Percentiles rank a stretch among this genome's conserved stretches.
These are phyloP conservation scores for Zeus faber DNA, from an alignment of 2,113 vertebrate genomes.

Conservation along the genomic window DNA sequence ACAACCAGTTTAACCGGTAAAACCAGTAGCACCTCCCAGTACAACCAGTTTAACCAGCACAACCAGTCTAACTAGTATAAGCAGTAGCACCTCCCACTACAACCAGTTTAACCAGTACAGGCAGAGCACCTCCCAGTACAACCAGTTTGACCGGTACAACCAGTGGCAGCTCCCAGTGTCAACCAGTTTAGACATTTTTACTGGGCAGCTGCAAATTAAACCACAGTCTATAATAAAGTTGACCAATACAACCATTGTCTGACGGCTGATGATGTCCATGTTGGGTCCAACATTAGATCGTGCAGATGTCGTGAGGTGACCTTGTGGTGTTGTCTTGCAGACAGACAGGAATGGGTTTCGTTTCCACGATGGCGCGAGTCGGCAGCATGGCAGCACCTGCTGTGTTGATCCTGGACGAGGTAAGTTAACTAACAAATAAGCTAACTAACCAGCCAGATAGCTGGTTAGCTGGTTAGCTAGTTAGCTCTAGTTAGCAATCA, in stretches of 20 bases:
- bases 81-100: background rate
- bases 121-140: background rate
- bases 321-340: too few species aligned
- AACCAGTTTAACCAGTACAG: background rate
- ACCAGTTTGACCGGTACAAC: background rate
- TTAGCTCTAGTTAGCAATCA: background rate
- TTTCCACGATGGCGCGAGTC: constrained; percentile 84
- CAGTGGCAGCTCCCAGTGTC: background rate
- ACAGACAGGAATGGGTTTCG: constrained; percentile 88
- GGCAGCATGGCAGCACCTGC: constrained; percentile 88
- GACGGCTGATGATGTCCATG: too few species aligned
- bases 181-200: too few species aligned
- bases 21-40: background rate
- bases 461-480: background rate
- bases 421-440: constrained; percentile 9
- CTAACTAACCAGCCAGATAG: too few species aligned
- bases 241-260: too few species aligned
- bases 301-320: too few species aligned
- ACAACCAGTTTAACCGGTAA: background rate
- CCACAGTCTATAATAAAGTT: too few species aligned
- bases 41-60: background rate
- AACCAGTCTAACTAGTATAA: background rate
- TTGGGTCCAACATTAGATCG: too few species aligned
- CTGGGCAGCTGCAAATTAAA: too few species aligned
- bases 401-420: constrained; percentile 85